Percentiles rank a stretch among this genome's conserved stretches.
phyloP scores from a whole-genome alignment of 2,797 vertebrate genomes.

The Scolopax rusticola region DNA sequence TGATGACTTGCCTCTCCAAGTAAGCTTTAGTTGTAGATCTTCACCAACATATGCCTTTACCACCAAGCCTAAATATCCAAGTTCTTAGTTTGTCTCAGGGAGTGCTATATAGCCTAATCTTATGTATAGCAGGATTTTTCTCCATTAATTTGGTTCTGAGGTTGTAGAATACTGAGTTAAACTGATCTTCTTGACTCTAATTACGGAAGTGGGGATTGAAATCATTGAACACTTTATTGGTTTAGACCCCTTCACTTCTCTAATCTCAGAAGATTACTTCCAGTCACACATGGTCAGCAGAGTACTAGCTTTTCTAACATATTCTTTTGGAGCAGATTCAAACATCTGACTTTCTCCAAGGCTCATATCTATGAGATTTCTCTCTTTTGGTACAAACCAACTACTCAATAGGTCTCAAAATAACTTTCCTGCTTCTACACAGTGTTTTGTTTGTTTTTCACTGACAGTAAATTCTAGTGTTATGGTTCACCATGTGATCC shows the following conservation, averaged over 20 bases:
- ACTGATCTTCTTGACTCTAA: constrained; percentile 3
- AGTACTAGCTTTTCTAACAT: constrained; percentile 7
- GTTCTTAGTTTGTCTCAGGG: neutral
- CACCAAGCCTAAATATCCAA: neutral
- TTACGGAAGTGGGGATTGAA: neutral
- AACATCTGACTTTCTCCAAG: neutral
- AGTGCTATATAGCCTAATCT: neutral
- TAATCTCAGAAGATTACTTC: constrained; percentile 53
- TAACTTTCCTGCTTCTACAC: neutral
- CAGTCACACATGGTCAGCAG: constrained; percentile 37
- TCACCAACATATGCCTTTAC: neutral
- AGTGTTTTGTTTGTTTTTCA: neutral
- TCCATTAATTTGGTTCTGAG: neutral
- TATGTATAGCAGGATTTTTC: neutral
- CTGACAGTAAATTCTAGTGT: neutral
- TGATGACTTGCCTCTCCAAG: neutral
- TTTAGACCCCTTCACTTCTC: constrained; percentile 35
- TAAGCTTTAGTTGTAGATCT: neutral
- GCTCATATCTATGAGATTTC: neutral
- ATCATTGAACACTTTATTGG: constrained; percentile 24
- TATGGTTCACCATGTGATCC: neutral
- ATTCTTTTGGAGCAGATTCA: constrained; percentile 15
- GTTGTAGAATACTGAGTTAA: constrained; percentile 17
- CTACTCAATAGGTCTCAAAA: neutral
- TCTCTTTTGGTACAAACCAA: neutral